Evolutionary conservation across 2,888 invertebrate genomes (phyloP), one percentile per base, ranked within the genome.

Genomic region (Pasiphila rectangulata): DNA sequence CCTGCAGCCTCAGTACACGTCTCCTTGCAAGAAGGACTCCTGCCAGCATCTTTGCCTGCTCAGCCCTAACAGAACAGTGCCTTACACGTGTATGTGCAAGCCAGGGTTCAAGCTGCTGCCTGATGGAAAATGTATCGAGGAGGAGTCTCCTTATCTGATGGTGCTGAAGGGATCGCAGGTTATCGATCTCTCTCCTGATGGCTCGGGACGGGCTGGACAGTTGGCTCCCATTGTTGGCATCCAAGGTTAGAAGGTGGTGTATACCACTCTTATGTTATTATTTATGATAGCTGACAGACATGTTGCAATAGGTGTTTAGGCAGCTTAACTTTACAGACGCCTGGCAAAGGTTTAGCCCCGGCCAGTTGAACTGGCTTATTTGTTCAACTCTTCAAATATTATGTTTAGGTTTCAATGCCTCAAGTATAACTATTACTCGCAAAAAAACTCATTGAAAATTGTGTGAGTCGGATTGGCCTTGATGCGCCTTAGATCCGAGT

Each of bases 31-130:
- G 7, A 51, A 52, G 7, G 77, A 63, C 27, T 42, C 78, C 0
- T 99, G 99, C 69, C 94, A 94, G 61, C 98, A 99, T 70, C 88
- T 99, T 2, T 99, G 99, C 74, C 86, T 99, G 15, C 88, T 99
- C 0, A 97, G 97, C 38, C 97, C 97, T 0, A 91, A 91, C 40
- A 78, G 89, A 0, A 72, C 89, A 0, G 77, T 83, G 0, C 95
- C 95, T 0, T 98, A 93, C 75, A 93, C 93, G 0, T 99, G 99
- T 77, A 94, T 95, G 71, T 99, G 99, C 76, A 95, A 95, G 62
- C 94, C 97, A 12, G 98, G 98, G 0, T 97, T 90, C 72, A 92
- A 93, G 66, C 72, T 93, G 9, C 69, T 89, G 16, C 86, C 90
- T 3, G 93, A 93, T 53, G 95, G 94, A 4, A 91, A 91, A 43